Base-by-base conservation (phyloP, 2,113 vertebrate species). In the Silurus meridionalis region DNA sequence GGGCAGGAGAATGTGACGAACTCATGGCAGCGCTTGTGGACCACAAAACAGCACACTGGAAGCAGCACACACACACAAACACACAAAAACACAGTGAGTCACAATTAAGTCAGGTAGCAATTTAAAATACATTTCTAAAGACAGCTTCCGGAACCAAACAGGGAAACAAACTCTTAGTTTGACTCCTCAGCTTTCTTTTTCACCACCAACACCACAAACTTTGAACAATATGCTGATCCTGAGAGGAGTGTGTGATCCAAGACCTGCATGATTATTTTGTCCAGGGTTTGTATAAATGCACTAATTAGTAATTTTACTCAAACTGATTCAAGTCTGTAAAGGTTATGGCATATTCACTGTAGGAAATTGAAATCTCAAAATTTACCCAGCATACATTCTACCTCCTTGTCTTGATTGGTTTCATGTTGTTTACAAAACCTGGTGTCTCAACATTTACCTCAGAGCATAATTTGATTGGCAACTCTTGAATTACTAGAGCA, bases 11-110 rank as follows among this genome's bases (percentile, higher is more conserved):
- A 99, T 46, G 98, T 99, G 92, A 99, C 98, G 2, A 99, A 95
- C 89, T 99, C 98, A 97, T 99, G 98, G 96, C 98, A 99, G 88
- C 98, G 95, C 95, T 99, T 99, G 89, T 99, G 98, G 92, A 99
- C 98, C 95, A 99, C 98, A 90, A 99, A 99, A 91, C 97, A 98
- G 96, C 98, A 99, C 95, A 99, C 97, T 99, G 93, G 91, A 78
- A 79, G 80, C 74, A 67, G 86, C 78, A 89, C 46, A 90, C 72
- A 58, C 21, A 23, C 17, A 23, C 10, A 13, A 58, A 58, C 3
- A 15, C 57, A 37, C 37, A 37, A 37, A 37, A 37, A 37, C 37
- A 57, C 28, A 85, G 67, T 57, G n/a, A 77, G 67, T 46, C 15
- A 58, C 1, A 72, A 46, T 50, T 60, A 75, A 60, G 25, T 21